Evolutionary conservation across 2,113 vertebrate species (phyloP).

Genomic region (Martes martes): DNA sequence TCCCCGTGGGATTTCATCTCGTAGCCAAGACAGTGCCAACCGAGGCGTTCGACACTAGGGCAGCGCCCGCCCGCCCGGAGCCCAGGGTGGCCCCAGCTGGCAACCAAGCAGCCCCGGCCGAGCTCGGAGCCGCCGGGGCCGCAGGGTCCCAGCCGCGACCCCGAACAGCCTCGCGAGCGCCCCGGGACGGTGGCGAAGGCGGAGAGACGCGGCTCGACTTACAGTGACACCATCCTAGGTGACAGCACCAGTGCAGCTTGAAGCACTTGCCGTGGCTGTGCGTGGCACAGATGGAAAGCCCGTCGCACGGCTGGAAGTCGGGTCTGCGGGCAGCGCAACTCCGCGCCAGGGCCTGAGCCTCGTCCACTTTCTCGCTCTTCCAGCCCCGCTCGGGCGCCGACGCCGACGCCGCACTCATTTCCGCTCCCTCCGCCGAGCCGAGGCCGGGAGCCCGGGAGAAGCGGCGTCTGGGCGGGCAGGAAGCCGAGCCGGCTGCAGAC

Average conservation of each 20-base stretch:
- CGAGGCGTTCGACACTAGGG: background rate
- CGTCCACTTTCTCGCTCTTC: conserved; percentile 93
- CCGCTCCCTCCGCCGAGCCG: conserved; percentile 65
- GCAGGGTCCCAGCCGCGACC: background rate
- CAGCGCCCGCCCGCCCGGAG: background rate
- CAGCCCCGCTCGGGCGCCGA: conserved; percentile 80
- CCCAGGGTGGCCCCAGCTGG: background rate
- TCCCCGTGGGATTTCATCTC: background rate
- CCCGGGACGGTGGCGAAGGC: background rate
- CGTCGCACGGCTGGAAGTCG: conserved; percentile 98
- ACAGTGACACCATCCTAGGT: conserved; percentile 99
- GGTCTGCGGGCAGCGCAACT: conserved; percentile 95
- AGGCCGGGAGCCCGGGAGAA: background rate
- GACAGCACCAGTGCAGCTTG: conserved; percentile 99
- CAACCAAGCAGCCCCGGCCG: background rate
- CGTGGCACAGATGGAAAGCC: conserved; percentile 97
- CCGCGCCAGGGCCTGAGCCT: conserved; percentile 96
- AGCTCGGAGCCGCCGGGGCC: background rate
- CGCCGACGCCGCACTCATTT: conserved; percentile 83
- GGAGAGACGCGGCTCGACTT: conserved; percentile 79
- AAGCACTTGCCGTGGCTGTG: conserved; percentile 99
- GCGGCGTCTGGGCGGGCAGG: conserved; percentile 22
- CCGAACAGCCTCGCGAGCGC: background rate
- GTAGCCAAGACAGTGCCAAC: conserved; percentile 29
- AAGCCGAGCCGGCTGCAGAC: background rate